phyloP scores from a whole-genome alignment of 2,113 vertebrate species.

The Brachyhypopomus occidentalis region DNA sequence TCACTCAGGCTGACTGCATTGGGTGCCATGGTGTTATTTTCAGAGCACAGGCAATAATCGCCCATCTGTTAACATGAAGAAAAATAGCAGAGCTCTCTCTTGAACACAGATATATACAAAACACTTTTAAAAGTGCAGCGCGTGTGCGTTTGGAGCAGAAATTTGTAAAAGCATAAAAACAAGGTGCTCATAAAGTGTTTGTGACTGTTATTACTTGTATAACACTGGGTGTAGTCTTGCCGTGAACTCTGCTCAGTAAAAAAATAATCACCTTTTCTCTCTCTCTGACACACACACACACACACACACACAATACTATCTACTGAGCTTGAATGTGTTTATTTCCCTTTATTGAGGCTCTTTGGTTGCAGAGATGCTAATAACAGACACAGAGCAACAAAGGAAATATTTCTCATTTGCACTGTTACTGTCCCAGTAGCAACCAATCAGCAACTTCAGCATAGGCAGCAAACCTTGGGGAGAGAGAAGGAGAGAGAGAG shows the following conservation, averaged over 20 bases:
- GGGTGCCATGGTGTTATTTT: neutral
- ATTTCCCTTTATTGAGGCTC: slow-evolving; percentile 52
- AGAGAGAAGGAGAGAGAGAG: slow-evolving; percentile 2
- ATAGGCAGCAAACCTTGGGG: neutral
- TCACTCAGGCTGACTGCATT: slow-evolving; percentile 37
- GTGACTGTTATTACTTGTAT: slow-evolving; percentile 42
- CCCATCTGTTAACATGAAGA: slow-evolving; percentile 24
- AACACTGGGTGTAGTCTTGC: slow-evolving; percentile 36
- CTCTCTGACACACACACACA: neutral
- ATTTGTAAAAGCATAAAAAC: too few species aligned
- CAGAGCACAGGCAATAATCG: slow-evolving; percentile 4
- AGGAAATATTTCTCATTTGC: too few species aligned
- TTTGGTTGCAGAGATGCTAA: slow-evolving; percentile 32
- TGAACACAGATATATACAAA: neutral
- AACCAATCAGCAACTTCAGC: too few species aligned
- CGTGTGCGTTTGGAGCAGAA: neutral
- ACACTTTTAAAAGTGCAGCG: neutral
- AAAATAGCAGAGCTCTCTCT: neutral
- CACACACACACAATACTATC: neutral
- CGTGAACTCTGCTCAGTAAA: slow-evolving; percentile 63
- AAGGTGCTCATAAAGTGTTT: neutral
- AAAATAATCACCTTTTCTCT: neutral
- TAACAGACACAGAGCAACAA: neutral
- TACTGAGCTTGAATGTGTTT: slow-evolving; percentile 47
- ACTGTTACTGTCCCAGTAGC: too few species aligned